phyloP scores from a whole-genome alignment of 2,888 invertebrate genomes.

The Macrophya alboannulata region DNA sequence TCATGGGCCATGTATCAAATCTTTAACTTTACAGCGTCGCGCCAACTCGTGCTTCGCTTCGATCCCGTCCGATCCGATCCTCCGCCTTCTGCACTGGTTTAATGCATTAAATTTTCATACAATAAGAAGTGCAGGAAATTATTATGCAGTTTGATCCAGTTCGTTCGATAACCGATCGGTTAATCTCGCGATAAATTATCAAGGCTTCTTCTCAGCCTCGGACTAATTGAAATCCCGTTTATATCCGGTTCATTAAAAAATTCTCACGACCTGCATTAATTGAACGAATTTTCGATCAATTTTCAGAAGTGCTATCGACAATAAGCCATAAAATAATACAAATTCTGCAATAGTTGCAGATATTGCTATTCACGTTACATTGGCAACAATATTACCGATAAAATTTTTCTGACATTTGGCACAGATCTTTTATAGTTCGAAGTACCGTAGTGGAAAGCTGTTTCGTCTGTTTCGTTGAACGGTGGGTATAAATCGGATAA shows the following conservation, averaged over 20 bases:
- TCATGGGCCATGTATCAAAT: constrained; percentile 51
- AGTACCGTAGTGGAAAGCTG: neutral
- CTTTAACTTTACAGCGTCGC: constrained; percentile 49
- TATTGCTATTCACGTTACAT: neutral
- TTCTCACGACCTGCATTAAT: neutral
- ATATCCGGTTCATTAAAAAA: neutral
- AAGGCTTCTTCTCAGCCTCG: neutral
- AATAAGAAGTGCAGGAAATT: neutral
- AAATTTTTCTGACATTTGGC: constrained; percentile 14
- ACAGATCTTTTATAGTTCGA: neutral
- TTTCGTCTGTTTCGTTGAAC: constrained; percentile 19
- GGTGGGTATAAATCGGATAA: constrained; percentile 10
- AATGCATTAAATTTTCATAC: constrained; percentile 1
- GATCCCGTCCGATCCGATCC: neutral
- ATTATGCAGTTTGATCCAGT: neutral
- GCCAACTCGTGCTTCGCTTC: constrained; percentile 4
- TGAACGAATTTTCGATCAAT: neutral
- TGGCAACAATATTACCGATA: neutral
- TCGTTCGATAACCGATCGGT: neutral
- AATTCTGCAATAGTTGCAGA: neutral
- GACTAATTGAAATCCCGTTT: neutral
- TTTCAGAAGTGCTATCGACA: neutral
- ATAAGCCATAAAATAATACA: neutral
- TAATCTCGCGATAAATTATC: neutral
- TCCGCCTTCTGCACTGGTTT: constrained; percentile 5